Evolutionary conservation across 2,888 invertebrate genomes (phyloP).

Genomic region (Platycheirus albimanus): DNA sequence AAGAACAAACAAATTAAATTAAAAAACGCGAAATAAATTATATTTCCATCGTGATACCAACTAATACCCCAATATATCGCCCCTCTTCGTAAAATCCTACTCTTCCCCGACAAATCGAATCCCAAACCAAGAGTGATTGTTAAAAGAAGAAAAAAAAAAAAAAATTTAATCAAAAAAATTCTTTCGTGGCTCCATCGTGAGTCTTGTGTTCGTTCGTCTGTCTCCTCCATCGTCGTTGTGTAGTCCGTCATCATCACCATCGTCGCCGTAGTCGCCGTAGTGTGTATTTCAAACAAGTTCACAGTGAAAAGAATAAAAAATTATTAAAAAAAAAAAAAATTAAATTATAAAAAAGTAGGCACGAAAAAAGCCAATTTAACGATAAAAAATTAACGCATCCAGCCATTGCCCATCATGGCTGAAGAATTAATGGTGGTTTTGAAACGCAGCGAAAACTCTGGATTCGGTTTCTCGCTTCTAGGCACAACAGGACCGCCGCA

Average conservation of each 20-base stretch:
- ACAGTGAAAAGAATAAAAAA: constrained; percentile 44
- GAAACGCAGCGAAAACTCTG: constrained; percentile 93
- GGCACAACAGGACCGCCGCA: constrained; percentile 96
- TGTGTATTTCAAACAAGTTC: constrained; percentile 65
- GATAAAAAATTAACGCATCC: constrained; percentile 56
- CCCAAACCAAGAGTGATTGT: constrained; percentile 53
- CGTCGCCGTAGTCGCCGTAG: constrained; percentile 39
- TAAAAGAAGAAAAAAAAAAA: constrained; percentile 34
- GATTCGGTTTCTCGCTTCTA: constrained; percentile 95
- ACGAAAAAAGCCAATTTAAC: constrained; percentile 41
- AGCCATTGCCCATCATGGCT: constrained; percentile 85
- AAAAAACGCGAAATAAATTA: constrained; percentile 19
- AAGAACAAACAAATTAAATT: constrained; percentile 29
- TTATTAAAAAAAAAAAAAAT: constrained; percentile 37
- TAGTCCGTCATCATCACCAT: constrained; percentile 18
- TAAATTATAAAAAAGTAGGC: constrained; percentile 9
- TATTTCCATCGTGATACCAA: constrained; percentile 33
- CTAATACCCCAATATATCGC: constrained; percentile 27
- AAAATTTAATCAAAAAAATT: constrained; percentile 30
- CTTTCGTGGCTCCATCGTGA: constrained; percentile 30
- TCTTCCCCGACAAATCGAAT: constrained; percentile 12
- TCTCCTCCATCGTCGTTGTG: not conserved
- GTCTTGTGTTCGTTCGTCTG: no score
- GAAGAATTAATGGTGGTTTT: constrained; percentile 95
- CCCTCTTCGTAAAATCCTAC: constrained; percentile 4